Conservation (phyloP, 2,113 vertebrate species). For the Corythaixoides concolor region DNA sequence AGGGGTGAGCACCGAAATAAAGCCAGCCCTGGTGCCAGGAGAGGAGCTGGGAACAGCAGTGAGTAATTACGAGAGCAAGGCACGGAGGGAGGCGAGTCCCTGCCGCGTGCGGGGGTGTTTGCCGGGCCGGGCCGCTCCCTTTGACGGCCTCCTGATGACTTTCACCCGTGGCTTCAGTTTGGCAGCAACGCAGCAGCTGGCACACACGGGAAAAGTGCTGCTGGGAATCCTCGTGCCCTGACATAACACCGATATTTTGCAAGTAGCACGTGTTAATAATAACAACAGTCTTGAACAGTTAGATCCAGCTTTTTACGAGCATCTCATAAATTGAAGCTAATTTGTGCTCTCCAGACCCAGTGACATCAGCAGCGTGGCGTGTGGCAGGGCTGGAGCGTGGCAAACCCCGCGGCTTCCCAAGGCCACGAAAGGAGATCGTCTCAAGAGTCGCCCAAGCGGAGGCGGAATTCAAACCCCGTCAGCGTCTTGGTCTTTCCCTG, state of each 20-base stretch:
- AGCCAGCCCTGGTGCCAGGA: neutral
- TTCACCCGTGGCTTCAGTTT: too few relatives aligned
- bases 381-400: too few relatives aligned
- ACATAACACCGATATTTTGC: neutral
- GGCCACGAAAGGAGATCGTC: too few relatives aligned
- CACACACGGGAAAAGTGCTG: neutral
- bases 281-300: neutral
- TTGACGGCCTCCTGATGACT: too few relatives aligned
- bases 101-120: too few relatives aligned
- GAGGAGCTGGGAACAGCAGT: neutral
- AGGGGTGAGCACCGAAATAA: too few relatives aligned
- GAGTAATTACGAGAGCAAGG: neutral
- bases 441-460: neutral
- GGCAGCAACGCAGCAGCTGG: too few relatives aligned
- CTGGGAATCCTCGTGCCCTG: neutral
- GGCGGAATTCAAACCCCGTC: neutral
- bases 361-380: neutral
- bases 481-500: neutral
- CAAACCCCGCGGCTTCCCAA: too few relatives aligned
- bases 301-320: neutral
- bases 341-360: neutral
- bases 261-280: neutral
- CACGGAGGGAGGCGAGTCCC: neutral
- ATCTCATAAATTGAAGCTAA: neutral
- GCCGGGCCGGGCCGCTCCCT: too few relatives aligned